Percentiles rank a stretch among this genome's conserved stretches.
Evolutionary conservation across 1,140 invertebrate genomes (phyloP).

Genomic region (Bombus cullumanus): DNA sequence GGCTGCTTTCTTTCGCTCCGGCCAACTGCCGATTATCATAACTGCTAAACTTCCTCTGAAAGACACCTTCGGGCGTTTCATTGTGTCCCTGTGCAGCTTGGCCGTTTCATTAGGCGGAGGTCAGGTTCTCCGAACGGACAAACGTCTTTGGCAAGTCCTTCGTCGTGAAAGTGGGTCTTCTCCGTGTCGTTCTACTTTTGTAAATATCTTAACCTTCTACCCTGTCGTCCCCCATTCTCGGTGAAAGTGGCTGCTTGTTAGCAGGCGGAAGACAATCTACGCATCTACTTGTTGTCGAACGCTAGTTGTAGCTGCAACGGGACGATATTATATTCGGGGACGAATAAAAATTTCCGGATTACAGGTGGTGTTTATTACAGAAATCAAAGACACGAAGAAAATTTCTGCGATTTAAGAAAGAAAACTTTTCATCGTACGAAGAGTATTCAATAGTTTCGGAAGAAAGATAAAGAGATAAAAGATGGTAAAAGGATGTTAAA

Average conservation of each 20-base stretch:
- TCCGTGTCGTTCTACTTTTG: background rate
- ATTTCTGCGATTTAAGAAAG: no score
- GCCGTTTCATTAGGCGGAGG: background rate
- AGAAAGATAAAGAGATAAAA: no score
- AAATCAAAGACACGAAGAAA: no score
- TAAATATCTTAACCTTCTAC: background rate
- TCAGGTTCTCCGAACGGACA: background rate
- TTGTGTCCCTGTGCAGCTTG: background rate
- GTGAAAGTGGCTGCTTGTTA: background rate
- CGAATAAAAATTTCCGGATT: no score
- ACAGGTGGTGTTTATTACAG: no score
- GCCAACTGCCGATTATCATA: background rate
- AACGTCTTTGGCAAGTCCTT: background rate
- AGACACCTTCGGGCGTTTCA: conserved; percentile 2
- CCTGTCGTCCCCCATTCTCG: background rate
- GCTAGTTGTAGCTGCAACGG: no score
- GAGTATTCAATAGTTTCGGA: no score
- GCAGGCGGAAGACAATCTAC: background rate
- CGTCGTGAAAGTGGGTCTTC: background rate
- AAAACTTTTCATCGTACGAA: no score
- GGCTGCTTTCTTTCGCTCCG: rapidly evolving
- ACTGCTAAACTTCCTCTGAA: background rate
- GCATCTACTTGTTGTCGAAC: background rate
- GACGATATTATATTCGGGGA: no score
- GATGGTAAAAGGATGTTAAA: no score